A percentile compares a stretch with the other conserved stretches of the same genome.
Conservation (phyloP, 2,797 vertebrate genomes). For the Tachyglossus aculeatus region DNA sequence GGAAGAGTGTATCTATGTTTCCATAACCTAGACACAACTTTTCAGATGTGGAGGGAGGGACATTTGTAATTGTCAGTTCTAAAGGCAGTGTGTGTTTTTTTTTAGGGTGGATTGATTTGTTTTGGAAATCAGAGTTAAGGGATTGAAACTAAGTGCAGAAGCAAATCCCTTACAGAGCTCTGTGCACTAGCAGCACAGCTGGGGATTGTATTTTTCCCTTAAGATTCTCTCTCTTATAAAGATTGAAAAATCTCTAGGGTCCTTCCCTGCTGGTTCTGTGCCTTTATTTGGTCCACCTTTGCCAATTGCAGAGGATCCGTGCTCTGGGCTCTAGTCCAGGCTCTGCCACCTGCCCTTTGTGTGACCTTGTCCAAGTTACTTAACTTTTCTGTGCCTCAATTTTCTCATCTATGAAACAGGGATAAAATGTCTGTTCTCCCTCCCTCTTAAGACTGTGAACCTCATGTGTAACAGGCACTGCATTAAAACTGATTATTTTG, state of each 20-base stretch:
- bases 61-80: conserved; percentile 12
- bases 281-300: too few species aligned
- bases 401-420: conserved; percentile 21
- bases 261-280: too few species aligned
- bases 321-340: not conserved
- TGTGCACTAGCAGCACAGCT: not conserved
- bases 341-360: conserved; percentile 8
- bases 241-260: too few species aligned
- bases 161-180: conserved; percentile 1
- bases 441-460: conserved; percentile 21
- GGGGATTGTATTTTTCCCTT: conserved; percentile 11
- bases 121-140: conserved; percentile 49
- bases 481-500: too few species aligned
- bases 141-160: conserved; percentile 21
- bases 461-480: too few species aligned
- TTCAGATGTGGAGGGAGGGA: conserved; percentile 2
- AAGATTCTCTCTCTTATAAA: too few species aligned
- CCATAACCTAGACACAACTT: conserved; percentile 30
- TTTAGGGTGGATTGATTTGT: conserved; percentile 30
- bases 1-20: conserved; percentile 50
- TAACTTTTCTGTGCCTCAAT: conserved; percentile 1
- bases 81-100: conserved; percentile 6
- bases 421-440: conserved; percentile 5
- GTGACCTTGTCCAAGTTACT: conserved; percentile 11
- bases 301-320: not conserved